Base-by-base conservation (phyloP, 1,140 invertebrate species). In the Conus ventricosus region DNA sequence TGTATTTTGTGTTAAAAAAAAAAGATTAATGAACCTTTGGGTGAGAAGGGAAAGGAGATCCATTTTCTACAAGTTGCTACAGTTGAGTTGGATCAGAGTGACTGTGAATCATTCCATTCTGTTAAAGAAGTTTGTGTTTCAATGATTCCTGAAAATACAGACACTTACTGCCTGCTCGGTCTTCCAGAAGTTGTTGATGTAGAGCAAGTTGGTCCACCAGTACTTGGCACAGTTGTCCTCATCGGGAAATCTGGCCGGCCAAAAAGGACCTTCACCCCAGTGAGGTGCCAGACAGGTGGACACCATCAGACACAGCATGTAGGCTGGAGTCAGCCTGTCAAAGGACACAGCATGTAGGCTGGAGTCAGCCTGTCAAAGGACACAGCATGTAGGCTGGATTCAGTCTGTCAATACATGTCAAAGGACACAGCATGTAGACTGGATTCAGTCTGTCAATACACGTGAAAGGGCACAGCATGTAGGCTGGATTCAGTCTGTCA, bases 171-270 rank as follows among this genome's bases (percentile, higher is more conserved):
- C 78, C 78, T 63, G 1, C 5, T 67, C 55, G 20, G 8, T 63
- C 4, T 84, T 71, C 2, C 97, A 95, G 89, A 98, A 97, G 94
- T 98, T 98, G 92, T 98, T 98, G 39, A 98, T 96, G 93, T 97
- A 98, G 4, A 98, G 95, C 51, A 98, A 94, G 93, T 98, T 98
- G 0, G 96, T 95, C 97, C 97, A 98, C 98, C 97, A 98, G 17
- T 96, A 97, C 20, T 96, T 94, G 88, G 95, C 91, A 91, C 97
- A 98, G 51, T 90, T 88, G 11, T 90, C 84, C 8, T 51, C 80
- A 55, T 92, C 91, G n/a, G 89, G n/a, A 4, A 90, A 90, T 0
- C 84, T 51, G n/a, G 88, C 27, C 2, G 90, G 90, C 91, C 91
- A 92, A 5, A 90, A 83, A 3, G 92, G 97, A 5, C 97, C 97